phyloP scores from a whole-genome alignment of 2,797 vertebrate genomes.

The Leucoraja ocellata region DNA sequence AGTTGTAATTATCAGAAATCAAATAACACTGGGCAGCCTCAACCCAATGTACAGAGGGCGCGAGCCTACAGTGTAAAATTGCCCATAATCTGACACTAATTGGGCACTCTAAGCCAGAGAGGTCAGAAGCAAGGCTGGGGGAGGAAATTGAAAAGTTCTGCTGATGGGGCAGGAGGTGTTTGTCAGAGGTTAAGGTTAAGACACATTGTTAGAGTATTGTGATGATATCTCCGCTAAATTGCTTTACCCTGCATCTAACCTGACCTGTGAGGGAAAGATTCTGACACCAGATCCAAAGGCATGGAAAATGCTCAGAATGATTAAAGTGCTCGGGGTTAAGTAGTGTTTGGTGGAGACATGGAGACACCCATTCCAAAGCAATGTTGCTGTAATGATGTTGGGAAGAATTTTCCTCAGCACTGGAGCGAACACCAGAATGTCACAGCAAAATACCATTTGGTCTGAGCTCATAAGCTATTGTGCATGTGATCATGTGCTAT shows the following conservation, averaged over 20 bases:
- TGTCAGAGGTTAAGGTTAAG: slow-evolving; percentile 11
- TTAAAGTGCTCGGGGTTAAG: not conserved
- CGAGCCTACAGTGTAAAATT: slow-evolving; percentile 4
- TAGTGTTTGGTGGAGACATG: not conserved
- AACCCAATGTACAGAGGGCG: not conserved
- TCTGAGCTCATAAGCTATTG: not conserved
- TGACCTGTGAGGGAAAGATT: slow-evolving; percentile 2
- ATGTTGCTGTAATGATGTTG: not conserved
- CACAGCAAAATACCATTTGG: not conserved
- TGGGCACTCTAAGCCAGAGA: not conserved
- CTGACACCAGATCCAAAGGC: not conserved
- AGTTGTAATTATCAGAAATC: not conserved
- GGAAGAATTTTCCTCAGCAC: not conserved
- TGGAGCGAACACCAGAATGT: not conserved
- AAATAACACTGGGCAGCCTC: not conserved
- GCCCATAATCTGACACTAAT: slow-evolving; percentile 31
- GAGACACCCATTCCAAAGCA: not conserved
- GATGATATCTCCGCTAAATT: slow-evolving; percentile 19
- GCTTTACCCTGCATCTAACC: slow-evolving; percentile 13
- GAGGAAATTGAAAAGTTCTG: slow-evolving; percentile 23
- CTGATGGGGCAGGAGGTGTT: not conserved
- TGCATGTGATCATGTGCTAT: too few species aligned
- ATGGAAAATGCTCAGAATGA: not conserved
- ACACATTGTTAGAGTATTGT: not conserved
- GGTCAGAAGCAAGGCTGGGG: not conserved